Conservation (phyloP, 2,797 vertebrate genomes). For the Urophycis tenuis region DNA sequence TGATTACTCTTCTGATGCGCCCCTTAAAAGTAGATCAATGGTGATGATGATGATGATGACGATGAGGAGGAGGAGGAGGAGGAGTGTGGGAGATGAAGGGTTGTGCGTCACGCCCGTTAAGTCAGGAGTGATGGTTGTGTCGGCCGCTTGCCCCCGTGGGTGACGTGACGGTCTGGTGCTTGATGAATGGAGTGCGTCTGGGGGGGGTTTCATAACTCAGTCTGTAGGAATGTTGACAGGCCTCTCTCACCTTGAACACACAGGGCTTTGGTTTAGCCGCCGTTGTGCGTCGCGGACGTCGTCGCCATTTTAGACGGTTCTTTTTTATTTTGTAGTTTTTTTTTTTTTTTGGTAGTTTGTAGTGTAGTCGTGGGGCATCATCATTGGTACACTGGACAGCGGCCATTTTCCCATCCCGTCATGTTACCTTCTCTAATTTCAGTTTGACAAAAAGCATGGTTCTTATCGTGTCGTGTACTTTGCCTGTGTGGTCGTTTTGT, state of each 20-base stretch:
- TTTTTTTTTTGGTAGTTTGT: background rate
- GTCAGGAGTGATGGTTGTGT: background rate
- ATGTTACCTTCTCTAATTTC: slow-evolving; percentile 54
- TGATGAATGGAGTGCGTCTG: background rate
- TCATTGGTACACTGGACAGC: slow-evolving; percentile 66
- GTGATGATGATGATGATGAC: slow-evolving; percentile 57
- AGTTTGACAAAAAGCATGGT: slow-evolving; percentile 80
- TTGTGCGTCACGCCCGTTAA: background rate
- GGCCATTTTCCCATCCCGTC: slow-evolving; percentile 42
- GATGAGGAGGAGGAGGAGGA: background rate
- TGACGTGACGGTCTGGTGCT: background rate
- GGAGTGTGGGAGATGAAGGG: background rate
- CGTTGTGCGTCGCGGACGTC: background rate
- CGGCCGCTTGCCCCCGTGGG: background rate
- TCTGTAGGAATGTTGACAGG: background rate
- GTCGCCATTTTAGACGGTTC: background rate
- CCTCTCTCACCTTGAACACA: background rate
- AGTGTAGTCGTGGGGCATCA: slow-evolving; percentile 48
- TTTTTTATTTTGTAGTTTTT: background rate
- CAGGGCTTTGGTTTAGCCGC: background rate
- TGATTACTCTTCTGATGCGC: slow-evolving; percentile 45
- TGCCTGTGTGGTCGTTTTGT: slow-evolving; percentile 58
- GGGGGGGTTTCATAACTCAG: background rate
- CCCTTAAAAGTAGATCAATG: slow-evolving; percentile 78
- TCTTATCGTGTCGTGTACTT: slow-evolving; percentile 60